Evolutionary conservation across 2,797 vertebrate genomes (phyloP).

Genomic region (Salarias fasciatus): DNA sequence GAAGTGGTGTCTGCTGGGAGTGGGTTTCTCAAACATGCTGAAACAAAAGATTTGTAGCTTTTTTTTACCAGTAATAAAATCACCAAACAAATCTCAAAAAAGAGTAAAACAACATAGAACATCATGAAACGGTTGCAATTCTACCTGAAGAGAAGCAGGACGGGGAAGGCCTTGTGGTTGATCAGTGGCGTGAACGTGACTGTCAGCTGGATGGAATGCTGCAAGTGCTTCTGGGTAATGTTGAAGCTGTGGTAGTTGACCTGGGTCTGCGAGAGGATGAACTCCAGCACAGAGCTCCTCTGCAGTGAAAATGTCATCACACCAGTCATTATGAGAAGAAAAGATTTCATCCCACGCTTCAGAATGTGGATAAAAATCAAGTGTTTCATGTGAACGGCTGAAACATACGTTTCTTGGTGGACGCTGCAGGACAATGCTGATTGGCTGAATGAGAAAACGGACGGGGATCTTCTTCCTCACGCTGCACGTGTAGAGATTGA

Average conservation of each 20-base stretch:
- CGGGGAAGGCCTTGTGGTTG: constrained; percentile 75
- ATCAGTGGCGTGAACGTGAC: constrained; percentile 68
- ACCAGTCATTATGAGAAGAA: neutral
- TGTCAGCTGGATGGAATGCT: constrained; percentile 77
- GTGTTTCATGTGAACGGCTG: neutral
- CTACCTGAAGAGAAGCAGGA: constrained; percentile 87
- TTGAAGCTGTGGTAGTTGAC: constrained; percentile 83
- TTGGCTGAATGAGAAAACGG: constrained; percentile 67
- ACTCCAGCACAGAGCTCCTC: constrained; percentile 29
- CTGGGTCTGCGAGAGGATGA: constrained; percentile 61
- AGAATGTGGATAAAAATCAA: no score
- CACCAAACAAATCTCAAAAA: constrained; percentile 4
- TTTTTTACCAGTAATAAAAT: no score
- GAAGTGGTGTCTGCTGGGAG: constrained; percentile 80
- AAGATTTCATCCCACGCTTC: no score
- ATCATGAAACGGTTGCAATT: neutral
- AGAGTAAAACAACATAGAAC: no score
- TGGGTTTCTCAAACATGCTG: constrained; percentile 85
- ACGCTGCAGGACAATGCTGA: constrained; percentile 73
- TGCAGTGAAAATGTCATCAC: constrained; percentile 41
- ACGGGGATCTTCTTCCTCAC: constrained; percentile 74
- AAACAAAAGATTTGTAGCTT: no score
- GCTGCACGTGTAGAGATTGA: constrained; percentile 81
- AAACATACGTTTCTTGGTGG: constrained; percentile 63
- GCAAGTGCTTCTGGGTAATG: constrained; percentile 71